A percentile compares a stretch with the other conserved stretches of the same genome.
Evolutionary conservation across 2,113 vertebrate species (phyloP).

Genomic region (Hydropotes inermis): DNA sequence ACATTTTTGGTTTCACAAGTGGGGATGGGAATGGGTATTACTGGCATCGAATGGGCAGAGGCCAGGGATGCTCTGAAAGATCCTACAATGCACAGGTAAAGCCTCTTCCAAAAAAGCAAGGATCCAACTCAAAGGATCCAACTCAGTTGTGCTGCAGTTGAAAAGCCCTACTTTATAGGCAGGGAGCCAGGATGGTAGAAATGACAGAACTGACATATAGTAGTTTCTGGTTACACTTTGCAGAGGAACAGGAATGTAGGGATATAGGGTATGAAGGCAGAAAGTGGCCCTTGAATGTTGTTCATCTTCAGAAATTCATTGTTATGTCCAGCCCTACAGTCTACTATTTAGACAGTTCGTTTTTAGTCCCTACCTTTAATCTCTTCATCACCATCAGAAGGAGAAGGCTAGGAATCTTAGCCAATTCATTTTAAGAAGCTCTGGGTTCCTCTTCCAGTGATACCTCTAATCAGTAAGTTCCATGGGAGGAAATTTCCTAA

Average conservation of each 20-base stretch:
- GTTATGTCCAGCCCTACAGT: too few relatives aligned
- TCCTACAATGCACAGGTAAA: background rate
- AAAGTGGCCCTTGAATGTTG: background rate
- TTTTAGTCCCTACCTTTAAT: background rate
- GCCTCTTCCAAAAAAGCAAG: background rate
- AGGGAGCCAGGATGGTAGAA: background rate
- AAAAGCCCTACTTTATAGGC: background rate
- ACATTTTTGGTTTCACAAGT: background rate
- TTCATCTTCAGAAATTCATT: background rate
- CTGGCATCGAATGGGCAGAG: background rate
- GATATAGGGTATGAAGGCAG: background rate
- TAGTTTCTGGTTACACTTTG: background rate
- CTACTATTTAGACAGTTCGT: background rate
- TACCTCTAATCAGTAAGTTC: background rate
- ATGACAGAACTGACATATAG: background rate
- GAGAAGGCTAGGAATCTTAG: background rate
- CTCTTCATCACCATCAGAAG: background rate
- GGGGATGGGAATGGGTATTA: background rate
- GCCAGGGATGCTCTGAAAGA: background rate
- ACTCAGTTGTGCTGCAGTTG: accelerated
- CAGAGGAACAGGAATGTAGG: background rate
- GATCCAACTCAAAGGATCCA: background rate
- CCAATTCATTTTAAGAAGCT: background rate
- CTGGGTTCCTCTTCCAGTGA: background rate
- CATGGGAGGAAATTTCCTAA: background rate